Evolutionary conservation across 2,113 vertebrate genomes (phyloP).

Genomic region (Aythya baeri): DNA sequence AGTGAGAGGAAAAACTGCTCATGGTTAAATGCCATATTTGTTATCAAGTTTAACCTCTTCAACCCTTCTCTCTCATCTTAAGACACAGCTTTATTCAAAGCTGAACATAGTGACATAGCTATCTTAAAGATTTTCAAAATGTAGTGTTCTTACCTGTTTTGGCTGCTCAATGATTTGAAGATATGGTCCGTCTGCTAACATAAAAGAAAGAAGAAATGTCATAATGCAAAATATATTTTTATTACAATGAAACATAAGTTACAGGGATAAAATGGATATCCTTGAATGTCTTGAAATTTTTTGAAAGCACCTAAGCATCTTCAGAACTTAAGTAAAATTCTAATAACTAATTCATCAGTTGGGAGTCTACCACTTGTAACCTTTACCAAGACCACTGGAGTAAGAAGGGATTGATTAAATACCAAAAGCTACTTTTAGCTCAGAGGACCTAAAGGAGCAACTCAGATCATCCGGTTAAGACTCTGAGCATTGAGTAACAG

Average conservation of each 20-base stretch:
- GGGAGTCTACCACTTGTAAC: neutral
- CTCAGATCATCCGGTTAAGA: neutral
- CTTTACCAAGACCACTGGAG: neutral
- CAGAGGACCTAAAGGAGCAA: neutral
- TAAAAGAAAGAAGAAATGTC: slow-evolving; percentile 24
- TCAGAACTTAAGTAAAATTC: neutral
- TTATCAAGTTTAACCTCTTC: neutral
- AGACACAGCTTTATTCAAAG: neutral
- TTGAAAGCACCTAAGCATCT: neutral
- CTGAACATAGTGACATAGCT: neutral
- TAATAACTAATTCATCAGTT: neutral
- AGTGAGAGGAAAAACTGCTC: neutral
- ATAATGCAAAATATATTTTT: neutral
- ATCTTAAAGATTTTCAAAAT: neutral
- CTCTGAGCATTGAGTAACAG: neutral
- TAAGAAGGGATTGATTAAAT: neutral
- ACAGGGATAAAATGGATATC: neutral
- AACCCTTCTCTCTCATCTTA: neutral
- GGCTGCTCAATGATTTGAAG: slow-evolving; percentile 90
- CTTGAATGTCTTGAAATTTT: neutral
- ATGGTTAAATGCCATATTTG: neutral
- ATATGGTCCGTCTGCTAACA: slow-evolving; percentile 83
- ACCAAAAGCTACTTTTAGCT: neutral
- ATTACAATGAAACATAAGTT: neutral
- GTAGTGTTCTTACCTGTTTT: slow-evolving; percentile 84